Base-by-base conservation (phyloP, 2,797 vertebrate genomes). In the Lacerta bilineata region DNA sequence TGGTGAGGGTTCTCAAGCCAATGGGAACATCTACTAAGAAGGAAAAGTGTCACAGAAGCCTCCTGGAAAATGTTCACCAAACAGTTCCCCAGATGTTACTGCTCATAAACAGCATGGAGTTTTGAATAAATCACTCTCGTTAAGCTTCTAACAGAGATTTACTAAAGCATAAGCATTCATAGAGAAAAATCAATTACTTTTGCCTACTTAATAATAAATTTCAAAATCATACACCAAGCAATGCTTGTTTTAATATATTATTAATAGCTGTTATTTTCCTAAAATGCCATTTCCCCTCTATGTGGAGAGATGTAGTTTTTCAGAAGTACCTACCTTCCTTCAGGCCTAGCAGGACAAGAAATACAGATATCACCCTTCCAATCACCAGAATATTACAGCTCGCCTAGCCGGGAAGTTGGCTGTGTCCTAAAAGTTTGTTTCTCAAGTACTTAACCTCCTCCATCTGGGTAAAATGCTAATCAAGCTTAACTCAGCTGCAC, bases 391-490 rank as follows among this genome's bases (percentile, higher is more conserved):
- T 1, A 29, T 17, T 61, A 76, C 13, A 68, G 64, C 33, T 84
- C 5, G 64, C 17, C 71, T 27, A n/a, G 13, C 15, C 4, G 39
- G 3, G 5, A 3, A 84, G n/a, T 4, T 55, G 9, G 27, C 20
- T 29, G 1, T 4, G 41, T 17, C 29, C 25, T 29, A 55, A 46
- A 27, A 5, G 8, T 29, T 4, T 23, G 25, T 2, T 6, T 78
- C n/a, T 84, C 76, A 88, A 5, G 20, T 10, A n/a, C 29, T 33
- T 84, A 83, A 79, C 72, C 3, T 46, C 29, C 68, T 72, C 18
- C 87, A 80, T 23, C 29, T 88, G 83, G 13, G 25, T 84, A 25
- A 64, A 11, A 20, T 43, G 36, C 68, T 64, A 46, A 88, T 72
- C 59, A 18, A 59, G 3, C 0, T 82, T 27, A 20, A 7, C 18